phyloP scores from a whole-genome alignment of 2,888 invertebrate genomes.

The Agrotis clavis region DNA sequence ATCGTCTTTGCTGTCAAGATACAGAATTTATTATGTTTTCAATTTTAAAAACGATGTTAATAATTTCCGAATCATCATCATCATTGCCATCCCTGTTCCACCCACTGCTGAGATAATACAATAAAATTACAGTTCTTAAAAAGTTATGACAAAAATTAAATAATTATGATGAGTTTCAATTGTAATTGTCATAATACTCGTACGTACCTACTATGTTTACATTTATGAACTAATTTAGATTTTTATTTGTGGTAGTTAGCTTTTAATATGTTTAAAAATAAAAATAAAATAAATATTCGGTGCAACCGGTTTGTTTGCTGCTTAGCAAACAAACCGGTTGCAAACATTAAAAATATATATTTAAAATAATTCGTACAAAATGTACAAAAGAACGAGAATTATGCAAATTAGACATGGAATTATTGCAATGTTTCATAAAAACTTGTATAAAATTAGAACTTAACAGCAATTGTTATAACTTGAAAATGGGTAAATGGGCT shows the following conservation, averaged over 20 bases:
- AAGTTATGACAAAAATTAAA: too few species aligned
- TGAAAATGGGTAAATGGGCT: slow-evolving; percentile 71
- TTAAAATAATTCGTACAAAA: slow-evolving; percentile 6
- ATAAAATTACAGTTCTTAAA: too few species aligned
- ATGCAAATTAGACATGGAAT: slow-evolving; percentile 40
- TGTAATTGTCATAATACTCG: too few species aligned
- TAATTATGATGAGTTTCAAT: too few species aligned
- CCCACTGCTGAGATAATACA: too few species aligned
- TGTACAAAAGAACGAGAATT: slow-evolving; percentile 25
- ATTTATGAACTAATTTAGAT: background rate
- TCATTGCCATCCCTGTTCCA: too few species aligned
- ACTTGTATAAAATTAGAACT: slow-evolving; percentile 36
- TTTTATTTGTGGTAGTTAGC: background rate
- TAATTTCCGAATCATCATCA: too few species aligned
- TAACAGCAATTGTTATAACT: slow-evolving; percentile 61
- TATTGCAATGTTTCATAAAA: slow-evolving; percentile 44
- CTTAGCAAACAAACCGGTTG: background rate
- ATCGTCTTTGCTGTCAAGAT: background rate
- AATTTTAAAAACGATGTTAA: background rate
- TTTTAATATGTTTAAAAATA: background rate
- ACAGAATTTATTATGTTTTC: background rate
- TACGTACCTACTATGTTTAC: too few species aligned
- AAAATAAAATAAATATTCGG: background rate
- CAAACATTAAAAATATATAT: background rate
- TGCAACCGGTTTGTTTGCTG: too few species aligned